A percentile compares a stretch with the other conserved stretches of the same genome.
These are phyloP conservation scores for Phymatocera aterrima DNA, from an alignment of 2,888 invertebrate genomes.

Conservation along the genomic window DNA sequence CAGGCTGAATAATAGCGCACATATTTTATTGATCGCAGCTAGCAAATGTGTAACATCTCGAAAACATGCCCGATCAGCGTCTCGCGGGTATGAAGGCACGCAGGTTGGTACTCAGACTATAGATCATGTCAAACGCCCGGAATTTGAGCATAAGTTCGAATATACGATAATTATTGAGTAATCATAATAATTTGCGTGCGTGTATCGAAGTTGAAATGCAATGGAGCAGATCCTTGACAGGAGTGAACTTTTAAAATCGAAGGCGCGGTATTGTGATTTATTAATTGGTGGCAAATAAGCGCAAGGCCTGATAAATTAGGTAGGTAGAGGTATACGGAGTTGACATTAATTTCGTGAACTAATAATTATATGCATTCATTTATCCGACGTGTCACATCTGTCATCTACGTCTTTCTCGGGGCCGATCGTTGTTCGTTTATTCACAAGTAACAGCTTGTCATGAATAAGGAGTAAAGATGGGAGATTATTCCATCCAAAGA, in stretches of 20 bases:
- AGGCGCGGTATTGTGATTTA: no score
- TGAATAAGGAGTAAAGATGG: no score
- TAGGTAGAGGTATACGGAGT: background rate
- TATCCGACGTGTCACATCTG: background rate
- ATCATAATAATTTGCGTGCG: background rate
- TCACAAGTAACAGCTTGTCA: no score
- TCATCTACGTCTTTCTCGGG: background rate
- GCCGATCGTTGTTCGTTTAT: background rate
- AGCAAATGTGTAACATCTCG: no score
- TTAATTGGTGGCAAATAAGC: slow-evolving; percentile 3
- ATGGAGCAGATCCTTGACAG: background rate
- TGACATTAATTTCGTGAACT: background rate
- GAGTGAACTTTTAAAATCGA: slow-evolving; percentile 31
- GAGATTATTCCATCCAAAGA: no score
- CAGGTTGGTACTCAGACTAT: no score
- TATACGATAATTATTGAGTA: background rate
- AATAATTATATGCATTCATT: background rate
- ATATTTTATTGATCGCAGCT: no score
- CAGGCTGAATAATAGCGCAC: no score
- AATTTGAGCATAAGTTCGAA: slow-evolving; percentile 1
- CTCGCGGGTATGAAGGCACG: no score
- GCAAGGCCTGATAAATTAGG: slow-evolving; percentile 22
- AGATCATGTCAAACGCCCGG: background rate
- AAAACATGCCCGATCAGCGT: no score
- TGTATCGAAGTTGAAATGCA: slow-evolving; percentile 26